A percentile compares a stretch with the other conserved stretches of the same genome.
Evolutionary conservation across 2,797 vertebrate genomes (phyloP).

Genomic region (Pseudomugil gertrudae): DNA sequence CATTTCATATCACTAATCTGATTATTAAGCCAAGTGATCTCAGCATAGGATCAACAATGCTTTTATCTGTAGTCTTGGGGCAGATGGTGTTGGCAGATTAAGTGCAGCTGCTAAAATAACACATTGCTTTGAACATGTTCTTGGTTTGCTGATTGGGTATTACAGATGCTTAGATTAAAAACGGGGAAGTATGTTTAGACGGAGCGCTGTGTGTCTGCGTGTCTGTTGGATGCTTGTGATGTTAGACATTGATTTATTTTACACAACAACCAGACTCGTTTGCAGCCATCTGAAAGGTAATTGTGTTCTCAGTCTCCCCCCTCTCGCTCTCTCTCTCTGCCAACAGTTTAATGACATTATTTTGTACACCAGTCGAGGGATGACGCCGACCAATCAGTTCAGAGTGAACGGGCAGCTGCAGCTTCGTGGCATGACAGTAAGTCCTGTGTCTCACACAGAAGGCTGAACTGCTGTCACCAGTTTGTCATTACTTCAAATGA

Average conservation of each 20-base stretch:
- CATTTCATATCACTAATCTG: conserved; percentile 35
- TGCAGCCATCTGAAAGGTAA: not conserved
- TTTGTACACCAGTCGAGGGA: conserved; percentile 94
- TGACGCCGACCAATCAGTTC: conserved; percentile 94
- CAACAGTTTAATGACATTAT: conserved; percentile 92
- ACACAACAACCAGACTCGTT: not conserved
- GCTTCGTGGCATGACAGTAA: conserved; percentile 94
- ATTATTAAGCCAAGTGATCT: conserved; percentile 46
- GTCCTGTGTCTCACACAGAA: conserved; percentile 49
- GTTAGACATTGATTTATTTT: not conserved
- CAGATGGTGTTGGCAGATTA: conserved; percentile 35
- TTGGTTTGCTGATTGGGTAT: conserved; percentile 8
- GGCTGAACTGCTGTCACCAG: conserved; percentile 39
- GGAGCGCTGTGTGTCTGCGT: not conserved
- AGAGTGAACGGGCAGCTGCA: conserved; percentile 94
- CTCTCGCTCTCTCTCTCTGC: conserved; percentile 3
- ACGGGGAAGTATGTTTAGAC: not conserved
- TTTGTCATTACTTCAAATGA: conserved; percentile 53
- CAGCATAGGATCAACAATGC: conserved; percentile 32
- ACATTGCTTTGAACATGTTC: conserved; percentile 15
- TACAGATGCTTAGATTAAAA: not conserved
- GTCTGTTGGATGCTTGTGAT: not conserved
- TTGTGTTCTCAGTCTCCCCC: not conserved
- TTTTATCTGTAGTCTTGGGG: conserved; percentile 33
- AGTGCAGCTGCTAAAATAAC: conserved; percentile 6